Evolutionary conservation across 2,113 vertebrate species (phyloP).

Genomic region (Trachemys scripta): DNA sequence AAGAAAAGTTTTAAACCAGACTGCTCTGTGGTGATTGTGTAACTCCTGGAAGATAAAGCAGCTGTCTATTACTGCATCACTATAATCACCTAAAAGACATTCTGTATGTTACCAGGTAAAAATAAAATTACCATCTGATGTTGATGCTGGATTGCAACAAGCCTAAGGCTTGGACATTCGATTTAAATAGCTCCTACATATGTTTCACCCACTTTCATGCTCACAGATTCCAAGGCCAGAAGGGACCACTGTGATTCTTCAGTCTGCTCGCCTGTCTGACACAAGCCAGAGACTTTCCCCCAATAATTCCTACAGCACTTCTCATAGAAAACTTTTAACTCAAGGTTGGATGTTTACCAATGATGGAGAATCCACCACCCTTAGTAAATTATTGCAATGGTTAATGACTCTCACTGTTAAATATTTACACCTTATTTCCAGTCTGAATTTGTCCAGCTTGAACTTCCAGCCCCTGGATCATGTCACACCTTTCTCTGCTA

Average conservation of each 20-base stretch:
- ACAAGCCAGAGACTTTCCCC: not conserved
- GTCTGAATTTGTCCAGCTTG: not conserved
- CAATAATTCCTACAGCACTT: not conserved
- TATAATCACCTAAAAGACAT: not conserved
- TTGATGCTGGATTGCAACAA: not conserved
- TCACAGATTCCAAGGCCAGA: not conserved
- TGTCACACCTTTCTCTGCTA: not conserved
- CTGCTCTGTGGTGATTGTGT: not conserved
- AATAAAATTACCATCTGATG: not conserved
- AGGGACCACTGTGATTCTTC: not conserved
- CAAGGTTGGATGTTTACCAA: not conserved
- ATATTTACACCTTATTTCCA: not conserved
- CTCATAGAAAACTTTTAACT: not conserved
- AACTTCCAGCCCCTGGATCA: not conserved
- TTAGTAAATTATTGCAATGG: not conserved
- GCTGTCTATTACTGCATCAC: not conserved
- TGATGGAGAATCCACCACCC: not conserved
- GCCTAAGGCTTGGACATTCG: not conserved
- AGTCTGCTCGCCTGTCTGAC: not conserved
- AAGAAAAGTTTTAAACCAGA: not conserved
- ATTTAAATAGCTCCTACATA: not conserved
- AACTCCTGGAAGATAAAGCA: not conserved
- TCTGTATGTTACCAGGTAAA: not conserved
- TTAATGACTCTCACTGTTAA: not conserved
- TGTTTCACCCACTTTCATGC: not conserved